A percentile compares a stretch with the other conserved stretches of the same genome.
Evolutionary conservation across 1,140 invertebrate species (phyloP).

Genomic region (Stegodyphus dumicola): DNA sequence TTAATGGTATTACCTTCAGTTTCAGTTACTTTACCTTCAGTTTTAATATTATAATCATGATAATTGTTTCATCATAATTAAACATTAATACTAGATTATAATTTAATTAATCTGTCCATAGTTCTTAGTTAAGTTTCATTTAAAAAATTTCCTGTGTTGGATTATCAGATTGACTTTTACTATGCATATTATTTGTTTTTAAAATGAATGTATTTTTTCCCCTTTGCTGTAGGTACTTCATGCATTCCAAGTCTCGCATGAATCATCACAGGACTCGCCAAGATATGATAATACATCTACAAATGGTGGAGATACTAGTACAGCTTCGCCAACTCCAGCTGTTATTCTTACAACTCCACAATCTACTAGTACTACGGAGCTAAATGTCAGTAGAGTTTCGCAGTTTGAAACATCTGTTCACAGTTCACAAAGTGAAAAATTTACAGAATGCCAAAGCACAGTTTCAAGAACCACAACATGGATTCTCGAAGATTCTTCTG

Average conservation of each 20-base stretch:
- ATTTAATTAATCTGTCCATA: no score
- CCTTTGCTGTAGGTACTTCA: slow-evolving; percentile 27
- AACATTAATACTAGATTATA: no score
- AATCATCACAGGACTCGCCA: slow-evolving; percentile 17
- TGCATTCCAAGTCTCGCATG: slow-evolving; percentile 49
- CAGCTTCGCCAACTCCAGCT: slow-evolving; percentile 18
- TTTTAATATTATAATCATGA: no score
- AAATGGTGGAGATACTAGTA: slow-evolving; percentile 28
- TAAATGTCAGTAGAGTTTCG: slow-evolving; percentile 38
- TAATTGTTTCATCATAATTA: no score
- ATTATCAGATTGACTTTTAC: no score
- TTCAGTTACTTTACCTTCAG: no score
- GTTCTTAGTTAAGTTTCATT: no score
- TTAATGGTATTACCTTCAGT: no score
- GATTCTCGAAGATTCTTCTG: slow-evolving; percentile 43
- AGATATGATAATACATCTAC: slow-evolving; percentile 41
- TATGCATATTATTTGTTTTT: no score
- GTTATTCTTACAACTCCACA: slow-evolving; percentile 45
- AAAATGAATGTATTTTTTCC: neutral
- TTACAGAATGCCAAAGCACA: slow-evolving; percentile 40
- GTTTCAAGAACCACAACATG: slow-evolving; percentile 42
- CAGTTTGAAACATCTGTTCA: slow-evolving; percentile 49
- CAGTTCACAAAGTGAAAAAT: slow-evolving; percentile 38
- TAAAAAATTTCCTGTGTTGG: no score
- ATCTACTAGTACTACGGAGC: slow-evolving; percentile 39